Evolutionary conservation across 2,113 vertebrate species (phyloP).

Genomic region (Morone chrysops): DNA sequence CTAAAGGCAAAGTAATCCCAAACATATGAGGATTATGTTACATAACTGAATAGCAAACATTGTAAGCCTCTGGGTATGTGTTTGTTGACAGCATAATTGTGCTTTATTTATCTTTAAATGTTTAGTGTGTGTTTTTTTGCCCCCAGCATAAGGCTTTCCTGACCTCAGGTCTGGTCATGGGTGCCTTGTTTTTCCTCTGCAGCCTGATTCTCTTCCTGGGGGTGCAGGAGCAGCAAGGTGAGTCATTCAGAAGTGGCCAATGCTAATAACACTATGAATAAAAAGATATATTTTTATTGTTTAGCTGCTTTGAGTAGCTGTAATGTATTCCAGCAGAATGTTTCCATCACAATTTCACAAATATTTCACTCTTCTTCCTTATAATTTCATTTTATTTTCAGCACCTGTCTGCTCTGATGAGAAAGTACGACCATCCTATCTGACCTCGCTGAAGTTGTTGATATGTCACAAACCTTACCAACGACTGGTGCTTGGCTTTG

Average conservation of each 20-base stretch:
- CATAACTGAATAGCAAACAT: neutral
- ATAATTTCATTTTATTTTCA: slow-evolving; percentile 28
- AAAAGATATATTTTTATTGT: neutral
- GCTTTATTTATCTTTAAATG: neutral
- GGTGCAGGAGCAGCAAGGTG: slow-evolving; percentile 83
- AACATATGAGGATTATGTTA: neutral
- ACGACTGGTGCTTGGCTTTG: slow-evolving; percentile 75
- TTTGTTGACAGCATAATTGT: neutral
- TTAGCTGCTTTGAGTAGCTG: too few species aligned
- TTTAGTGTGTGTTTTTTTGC: neutral
- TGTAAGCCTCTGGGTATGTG: neutral
- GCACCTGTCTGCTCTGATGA: slow-evolving; percentile 40
- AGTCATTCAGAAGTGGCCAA: slow-evolving; percentile 33
- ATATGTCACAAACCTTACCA: slow-evolving; percentile 70
- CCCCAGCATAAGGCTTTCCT: slow-evolving; percentile 78
- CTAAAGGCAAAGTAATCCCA: neutral
- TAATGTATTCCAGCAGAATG: too few species aligned
- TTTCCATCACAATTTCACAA: neutral
- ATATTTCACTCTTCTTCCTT: neutral
- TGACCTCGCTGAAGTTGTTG: slow-evolving; percentile 72
- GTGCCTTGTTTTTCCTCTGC: slow-evolving; percentile 79
- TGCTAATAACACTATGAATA: neutral
- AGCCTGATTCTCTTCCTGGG: slow-evolving; percentile 82
- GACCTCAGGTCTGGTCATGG: slow-evolving; percentile 78
- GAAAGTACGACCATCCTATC: slow-evolving; percentile 39